Conservation (phyloP, 2,113 vertebrate genomes). For the Cryptomyrus ogoouensis region DNA sequence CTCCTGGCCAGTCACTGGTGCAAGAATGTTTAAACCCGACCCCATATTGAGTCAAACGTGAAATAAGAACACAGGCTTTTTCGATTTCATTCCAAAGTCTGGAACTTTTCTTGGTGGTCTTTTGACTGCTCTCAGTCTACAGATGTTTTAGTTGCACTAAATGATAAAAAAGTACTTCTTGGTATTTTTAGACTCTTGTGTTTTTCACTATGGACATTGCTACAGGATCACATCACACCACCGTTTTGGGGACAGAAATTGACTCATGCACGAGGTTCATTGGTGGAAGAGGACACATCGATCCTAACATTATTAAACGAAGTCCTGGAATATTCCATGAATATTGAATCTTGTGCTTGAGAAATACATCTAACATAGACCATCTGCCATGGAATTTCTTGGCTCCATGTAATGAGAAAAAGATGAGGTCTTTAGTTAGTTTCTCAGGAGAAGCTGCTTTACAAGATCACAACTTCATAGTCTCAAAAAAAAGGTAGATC, state of each 20-base stretch:
- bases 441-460: background rate
- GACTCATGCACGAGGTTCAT: background rate
- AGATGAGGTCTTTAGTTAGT: background rate
- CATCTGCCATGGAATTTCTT: background rate
- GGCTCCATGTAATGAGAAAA: background rate
- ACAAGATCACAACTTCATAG: background rate
- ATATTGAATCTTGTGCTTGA: background rate
- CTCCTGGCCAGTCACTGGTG: background rate
- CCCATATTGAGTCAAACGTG: background rate
- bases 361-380: background rate
- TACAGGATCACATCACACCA: background rate
- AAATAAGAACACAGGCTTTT: background rate
- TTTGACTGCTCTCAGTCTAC: background rate
- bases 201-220: background rate
- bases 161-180: background rate
- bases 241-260: background rate
- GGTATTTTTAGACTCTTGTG: background rate
- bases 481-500: background rate
- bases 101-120: background rate
- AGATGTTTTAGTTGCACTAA: conserved; percentile 1
- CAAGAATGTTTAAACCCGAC: background rate
- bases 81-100: background rate
- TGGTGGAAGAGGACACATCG: background rate
- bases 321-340: background rate
- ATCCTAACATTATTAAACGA: background rate